Percentiles rank a stretch among this genome's conserved stretches.
These are phyloP conservation scores for Pterocles burchelli DNA, from an alignment of 2,113 vertebrate genomes.

Conservation along the genomic window DNA sequence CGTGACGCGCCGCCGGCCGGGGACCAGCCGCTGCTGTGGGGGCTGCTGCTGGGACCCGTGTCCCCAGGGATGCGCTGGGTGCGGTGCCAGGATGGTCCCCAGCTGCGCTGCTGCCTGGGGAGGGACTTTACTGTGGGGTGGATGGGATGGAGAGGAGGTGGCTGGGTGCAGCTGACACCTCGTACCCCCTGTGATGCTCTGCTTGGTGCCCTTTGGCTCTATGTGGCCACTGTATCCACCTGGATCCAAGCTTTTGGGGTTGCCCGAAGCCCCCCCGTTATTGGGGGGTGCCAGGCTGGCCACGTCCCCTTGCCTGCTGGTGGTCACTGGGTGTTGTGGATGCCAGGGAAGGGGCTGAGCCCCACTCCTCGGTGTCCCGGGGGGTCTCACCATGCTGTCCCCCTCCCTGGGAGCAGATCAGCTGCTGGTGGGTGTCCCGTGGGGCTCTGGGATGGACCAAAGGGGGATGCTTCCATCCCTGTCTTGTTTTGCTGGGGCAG, in stretches of 20 bases:
- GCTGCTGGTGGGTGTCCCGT: rapidly evolving
- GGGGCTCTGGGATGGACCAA: not conserved
- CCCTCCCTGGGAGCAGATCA: not conserved
- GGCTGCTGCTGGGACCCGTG: not conserved
- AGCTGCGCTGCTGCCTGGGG: rapidly evolving
- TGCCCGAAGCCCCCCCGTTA: not conserved
- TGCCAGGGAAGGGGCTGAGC: not conserved
- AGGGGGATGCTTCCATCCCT: not conserved
- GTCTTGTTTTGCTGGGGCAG: rapidly evolving
- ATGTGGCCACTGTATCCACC: rapidly evolving
- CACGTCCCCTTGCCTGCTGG: not conserved
- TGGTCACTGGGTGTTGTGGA: rapidly evolving
- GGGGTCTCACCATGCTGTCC: not conserved
- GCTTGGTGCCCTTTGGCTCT: not conserved
- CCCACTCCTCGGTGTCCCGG: rapidly evolving
- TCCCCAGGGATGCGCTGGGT: not conserved
- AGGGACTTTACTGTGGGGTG: not conserved
- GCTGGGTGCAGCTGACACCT: not conserved
- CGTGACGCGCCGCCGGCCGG: not conserved
- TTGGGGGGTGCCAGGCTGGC: not conserved
- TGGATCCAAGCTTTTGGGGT: not conserved
- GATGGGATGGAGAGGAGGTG: not conserved
- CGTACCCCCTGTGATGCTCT: rapidly evolving
- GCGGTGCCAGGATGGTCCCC: rapidly evolving
- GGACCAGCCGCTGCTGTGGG: not conserved